phyloP scores from a whole-genome alignment of 2,113 vertebrate genomes.

The Pseudopipra pipra region DNA sequence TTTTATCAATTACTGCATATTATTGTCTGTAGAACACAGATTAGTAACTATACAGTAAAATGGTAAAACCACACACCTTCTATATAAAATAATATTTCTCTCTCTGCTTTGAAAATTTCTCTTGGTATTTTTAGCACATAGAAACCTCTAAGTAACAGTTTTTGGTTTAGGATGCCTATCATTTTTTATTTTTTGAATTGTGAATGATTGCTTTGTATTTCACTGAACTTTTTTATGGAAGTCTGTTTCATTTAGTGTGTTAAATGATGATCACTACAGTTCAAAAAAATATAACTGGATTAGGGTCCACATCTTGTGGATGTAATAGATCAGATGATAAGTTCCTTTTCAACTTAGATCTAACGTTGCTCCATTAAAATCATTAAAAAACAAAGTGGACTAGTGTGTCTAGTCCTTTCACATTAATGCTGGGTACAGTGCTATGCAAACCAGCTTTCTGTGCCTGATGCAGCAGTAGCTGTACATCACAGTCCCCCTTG shows the following conservation, averaged over 20 bases:
- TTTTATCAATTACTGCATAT: not conserved
- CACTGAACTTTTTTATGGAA: not conserved
- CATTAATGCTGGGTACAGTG: not conserved
- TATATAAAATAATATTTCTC: not conserved
- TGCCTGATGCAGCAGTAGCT: not conserved
- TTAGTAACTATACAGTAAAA: not conserved
- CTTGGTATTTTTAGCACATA: not conserved
- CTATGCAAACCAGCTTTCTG: not conserved
- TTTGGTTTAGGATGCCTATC: not conserved
- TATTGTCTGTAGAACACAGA: not conserved
- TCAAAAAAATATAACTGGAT: not conserved
- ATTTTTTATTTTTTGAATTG: not conserved
- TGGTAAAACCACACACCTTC: not conserved
- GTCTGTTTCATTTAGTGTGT: not conserved
- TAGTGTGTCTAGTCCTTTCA: not conserved
- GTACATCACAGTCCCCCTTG: fast-evolving
- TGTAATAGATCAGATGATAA: not conserved
- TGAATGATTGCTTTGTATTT: not conserved
- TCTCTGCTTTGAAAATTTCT: not conserved
- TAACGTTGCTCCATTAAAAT: not conserved
- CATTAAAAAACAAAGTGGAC: not conserved
- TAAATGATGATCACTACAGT: not conserved
- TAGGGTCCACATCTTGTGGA: not conserved
- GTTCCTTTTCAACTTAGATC: not conserved
- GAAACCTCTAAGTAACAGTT: not conserved